Evolutionary conservation across 2,888 invertebrate species (phyloP).

Genomic region (Drosophila koepferae): DNA sequence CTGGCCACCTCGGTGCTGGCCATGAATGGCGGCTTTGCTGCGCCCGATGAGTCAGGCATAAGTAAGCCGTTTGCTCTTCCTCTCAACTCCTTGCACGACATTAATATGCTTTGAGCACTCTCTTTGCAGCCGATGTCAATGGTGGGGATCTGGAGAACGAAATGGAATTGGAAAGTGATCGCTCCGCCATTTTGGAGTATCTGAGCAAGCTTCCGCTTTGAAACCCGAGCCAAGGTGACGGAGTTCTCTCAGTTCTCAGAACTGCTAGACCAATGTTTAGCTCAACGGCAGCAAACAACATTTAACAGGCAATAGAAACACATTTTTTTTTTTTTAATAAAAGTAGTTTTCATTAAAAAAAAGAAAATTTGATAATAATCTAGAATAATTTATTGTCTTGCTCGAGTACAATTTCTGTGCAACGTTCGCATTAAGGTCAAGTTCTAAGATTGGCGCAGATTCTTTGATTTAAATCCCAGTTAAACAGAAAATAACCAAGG

Average conservation of each 20-base stretch:
- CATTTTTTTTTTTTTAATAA: constrained; percentile 15
- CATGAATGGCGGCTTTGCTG: constrained; percentile 36
- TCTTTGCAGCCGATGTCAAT: constrained; percentile 3
- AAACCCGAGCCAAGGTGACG: neutral
- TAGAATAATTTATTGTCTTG: too few species aligned
- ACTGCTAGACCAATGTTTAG: constrained; percentile 52
- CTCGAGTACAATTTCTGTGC: neutral
- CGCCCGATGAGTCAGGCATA: neutral
- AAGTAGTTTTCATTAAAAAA: neutral
- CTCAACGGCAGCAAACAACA: constrained; percentile 23
- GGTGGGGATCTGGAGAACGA: constrained; percentile 23
- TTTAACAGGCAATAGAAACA: neutral
- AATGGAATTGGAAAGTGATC: constrained; percentile 8
- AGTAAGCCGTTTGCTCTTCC: constrained; percentile 1
- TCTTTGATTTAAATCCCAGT: constrained; percentile 22
- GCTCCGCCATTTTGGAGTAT: constrained; percentile 23
- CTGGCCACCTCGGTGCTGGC: constrained; percentile 62
- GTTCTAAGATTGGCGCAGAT: constrained; percentile 22
- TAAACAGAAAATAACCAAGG: constrained; percentile 3
- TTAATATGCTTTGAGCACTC: neutral
- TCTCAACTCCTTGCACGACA: neutral
- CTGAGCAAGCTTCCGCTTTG: constrained; percentile 37
- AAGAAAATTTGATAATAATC: neutral
- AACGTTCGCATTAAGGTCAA: neutral
- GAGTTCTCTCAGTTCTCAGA: constrained; percentile 30